Evolutionary conservation across 2,113 vertebrate genomes (phyloP).

Genomic region (Cacatua alba): DNA sequence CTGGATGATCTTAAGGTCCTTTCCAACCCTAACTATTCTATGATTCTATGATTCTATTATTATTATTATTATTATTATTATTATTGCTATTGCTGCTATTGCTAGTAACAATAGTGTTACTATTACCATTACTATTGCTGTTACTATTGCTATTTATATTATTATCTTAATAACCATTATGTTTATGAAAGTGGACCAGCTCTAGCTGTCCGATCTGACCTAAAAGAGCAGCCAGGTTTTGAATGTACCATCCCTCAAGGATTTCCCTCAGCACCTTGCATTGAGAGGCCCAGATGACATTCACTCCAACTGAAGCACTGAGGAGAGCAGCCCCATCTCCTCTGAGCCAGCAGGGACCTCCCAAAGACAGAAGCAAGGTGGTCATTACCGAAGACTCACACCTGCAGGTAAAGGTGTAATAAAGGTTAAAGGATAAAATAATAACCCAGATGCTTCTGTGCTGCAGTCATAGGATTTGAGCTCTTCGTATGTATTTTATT

Average conservation of each 20-base stretch:
- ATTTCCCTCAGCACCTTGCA: not conserved
- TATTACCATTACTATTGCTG: not conserved
- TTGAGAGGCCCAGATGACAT: accelerated
- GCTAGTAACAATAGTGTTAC: too few relatives aligned
- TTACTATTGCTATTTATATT: not conserved
- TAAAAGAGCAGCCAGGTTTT: not conserved
- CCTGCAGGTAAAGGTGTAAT: not conserved
- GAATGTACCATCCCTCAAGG: not conserved
- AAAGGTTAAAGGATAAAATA: not conserved
- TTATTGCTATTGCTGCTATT: not conserved
- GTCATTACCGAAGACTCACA: not conserved
- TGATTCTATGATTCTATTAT: too few relatives aligned
- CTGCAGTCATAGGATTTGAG: not conserved
- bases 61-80: not conserved
- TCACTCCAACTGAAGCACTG: not conserved
- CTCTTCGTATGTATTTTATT: not conserved
- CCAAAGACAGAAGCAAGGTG: not conserved
- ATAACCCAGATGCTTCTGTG: not conserved
- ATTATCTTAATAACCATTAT: not conserved
- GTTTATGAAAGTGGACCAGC: not conserved
- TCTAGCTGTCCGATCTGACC: not conserved
- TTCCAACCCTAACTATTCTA: too few relatives aligned
- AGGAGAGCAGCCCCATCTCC: not conserved
- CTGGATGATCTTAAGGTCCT: too few relatives aligned
- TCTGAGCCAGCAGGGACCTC: not conserved